Evolutionary conservation across 2,797 vertebrate genomes (phyloP), one percentile per base, ranked within the genome.

Genomic region (Thripadectes ignobilis): DNA sequence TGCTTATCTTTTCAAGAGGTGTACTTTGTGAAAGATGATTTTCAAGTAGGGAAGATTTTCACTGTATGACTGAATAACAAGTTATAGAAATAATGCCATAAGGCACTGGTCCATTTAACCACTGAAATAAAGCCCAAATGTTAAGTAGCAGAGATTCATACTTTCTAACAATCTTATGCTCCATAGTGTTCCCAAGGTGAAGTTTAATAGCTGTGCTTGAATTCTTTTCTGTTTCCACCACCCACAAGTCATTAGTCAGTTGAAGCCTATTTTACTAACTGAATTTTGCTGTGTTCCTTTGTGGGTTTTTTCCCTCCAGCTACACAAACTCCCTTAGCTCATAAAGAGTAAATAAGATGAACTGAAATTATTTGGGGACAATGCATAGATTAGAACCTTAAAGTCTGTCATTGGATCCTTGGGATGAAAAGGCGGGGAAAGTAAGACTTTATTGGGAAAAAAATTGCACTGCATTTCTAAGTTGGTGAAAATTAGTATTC

Each of bases 21-120:
- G 54, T 67, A 63, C 75, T 69, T 89, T 73, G 39, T 73, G 69
- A 82, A 65, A 88, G 65, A 57, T 71, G 43, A 80, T 88, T 87
- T 76, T 89, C 84, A 91, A 92, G 71, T 57, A 79, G 45, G 65
- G 36, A 92, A 93, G 78, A 82, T 91, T 91, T 91, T 91, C 61
- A 74, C 32, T 36, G 1, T 66, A n/a, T 72, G 54, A 74, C 24
- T 89, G 72, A 85, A 46, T 80, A 72, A 68, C 41, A 57, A 69
- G 30, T 75, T 92, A 46, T 2, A 78, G 83, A 88, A 88, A 85
- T 72, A 73, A 73, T 61, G n/a, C 54, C 0, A 0, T 71, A 45
- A 66, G 30, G 82, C 68, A 62, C 15, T 59, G 14, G 24, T 69
- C 57, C 12, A 32, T 91, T 91, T 66, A 59, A 66, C 24, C n/a